Percentiles rank a stretch among this genome's conserved stretches.
Evolutionary conservation across 2,113 vertebrate species (phyloP).

Genomic region (Nothoprocta pentlandii): DNA sequence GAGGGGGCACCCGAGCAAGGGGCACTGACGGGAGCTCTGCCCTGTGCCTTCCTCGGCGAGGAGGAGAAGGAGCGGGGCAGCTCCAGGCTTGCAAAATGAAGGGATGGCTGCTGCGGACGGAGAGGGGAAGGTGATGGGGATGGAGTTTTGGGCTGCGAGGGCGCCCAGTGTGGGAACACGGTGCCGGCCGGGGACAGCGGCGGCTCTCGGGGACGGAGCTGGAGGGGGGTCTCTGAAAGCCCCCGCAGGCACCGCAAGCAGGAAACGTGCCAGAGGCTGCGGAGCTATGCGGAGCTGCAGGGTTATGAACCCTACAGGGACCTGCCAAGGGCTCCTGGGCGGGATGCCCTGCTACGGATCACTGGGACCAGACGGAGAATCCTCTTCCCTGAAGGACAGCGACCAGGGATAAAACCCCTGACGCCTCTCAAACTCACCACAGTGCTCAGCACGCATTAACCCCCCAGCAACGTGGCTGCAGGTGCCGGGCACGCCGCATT

Average conservation of each 20-base stretch:
- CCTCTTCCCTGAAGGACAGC: neutral
- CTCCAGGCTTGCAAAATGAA: no score
- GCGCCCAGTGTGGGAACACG: no score
- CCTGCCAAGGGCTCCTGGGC: neutral
- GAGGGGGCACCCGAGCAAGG: no score
- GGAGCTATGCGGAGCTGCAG: no score
- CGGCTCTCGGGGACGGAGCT: neutral
- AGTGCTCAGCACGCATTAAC: neutral
- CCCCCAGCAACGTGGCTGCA: neutral
- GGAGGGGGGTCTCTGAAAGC: neutral
- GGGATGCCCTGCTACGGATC: neutral
- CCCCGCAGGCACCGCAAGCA: rapidly evolving
- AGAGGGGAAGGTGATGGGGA: neutral
- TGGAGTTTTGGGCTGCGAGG: no score
- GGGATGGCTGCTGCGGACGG: neutral
- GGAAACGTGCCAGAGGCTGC: neutral
- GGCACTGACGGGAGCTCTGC: neutral
- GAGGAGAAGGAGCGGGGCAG: neutral
- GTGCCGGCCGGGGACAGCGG: no score
- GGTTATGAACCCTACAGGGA: no score
- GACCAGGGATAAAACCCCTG: neutral
- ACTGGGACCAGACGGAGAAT: neutral
- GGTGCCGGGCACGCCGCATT: neutral
- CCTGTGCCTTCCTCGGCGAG: neutral
- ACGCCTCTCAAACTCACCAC: rapidly evolving